Evolutionary conservation across 2,113 vertebrate genomes (phyloP), one percentile per base, ranked within the genome.

Genomic region (Gorsachius goisagi): DNA sequence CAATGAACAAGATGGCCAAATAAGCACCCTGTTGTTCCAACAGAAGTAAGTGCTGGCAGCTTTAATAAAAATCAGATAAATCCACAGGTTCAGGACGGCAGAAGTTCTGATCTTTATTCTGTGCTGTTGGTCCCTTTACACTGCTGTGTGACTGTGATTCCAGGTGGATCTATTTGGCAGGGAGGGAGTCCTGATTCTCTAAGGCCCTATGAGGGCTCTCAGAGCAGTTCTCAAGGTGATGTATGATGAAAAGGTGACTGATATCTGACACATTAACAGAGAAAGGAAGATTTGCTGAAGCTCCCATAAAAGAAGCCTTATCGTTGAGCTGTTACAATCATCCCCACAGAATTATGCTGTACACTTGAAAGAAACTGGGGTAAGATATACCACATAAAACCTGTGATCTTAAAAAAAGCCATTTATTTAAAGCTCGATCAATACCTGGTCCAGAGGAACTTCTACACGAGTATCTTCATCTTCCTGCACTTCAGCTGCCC

Each of bases 401-500:
- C 15, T 72, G 22, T 60, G 27, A 58, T n/a, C 22, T 9, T 30
- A 7, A 37, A 53, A 35, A 39, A 45, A 53, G 5, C 4, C 22
- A 39, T 44, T 92, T 71, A 28, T 63, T 77, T 84, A 71, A 84
- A 89, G 2, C 37, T 75, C 5, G 2, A 12, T 66, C 77, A 77
- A 81, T 98, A 98, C 98, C 98, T 98, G 98, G 74, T 99, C 98
- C 32, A 98, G 90, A 5, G 98, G 98, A 97, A 98, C 88, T 96
- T 98, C 98, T 35, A 98, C 95, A 79, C 95, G 94, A 41, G 96
- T 97, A 13, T 97, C 98, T 97, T 98, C 98, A 88, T 98, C 98
- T 97, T 98, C 98, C 55, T 98, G 97, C 64, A 98, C 97, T 95
- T 98, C 98, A 71, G 86, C 92, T 94, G 98, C 97, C 27, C 97